A percentile compares a stretch with the other conserved stretches of the same genome.
phyloP scores from a whole-genome alignment of 2,888 invertebrate genomes.

The Gonocerus acuteangulatus region DNA sequence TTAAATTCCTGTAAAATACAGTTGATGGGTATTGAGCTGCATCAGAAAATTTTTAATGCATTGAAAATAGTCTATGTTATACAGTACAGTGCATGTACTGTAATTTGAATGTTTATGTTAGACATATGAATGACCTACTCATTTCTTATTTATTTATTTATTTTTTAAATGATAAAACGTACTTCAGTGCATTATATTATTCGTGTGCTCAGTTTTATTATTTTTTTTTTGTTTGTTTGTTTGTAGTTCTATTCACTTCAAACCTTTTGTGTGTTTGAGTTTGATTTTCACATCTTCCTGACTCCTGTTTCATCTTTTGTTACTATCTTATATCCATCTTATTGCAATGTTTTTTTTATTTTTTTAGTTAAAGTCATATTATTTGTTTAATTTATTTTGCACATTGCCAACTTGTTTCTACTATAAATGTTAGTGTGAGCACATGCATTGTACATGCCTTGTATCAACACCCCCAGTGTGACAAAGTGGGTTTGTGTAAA shows the following conservation, averaged over 20 bases:
- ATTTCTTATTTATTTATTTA: neutral
- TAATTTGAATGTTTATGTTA: neutral
- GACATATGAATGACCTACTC: neutral
- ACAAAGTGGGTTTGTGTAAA: too few species aligned
- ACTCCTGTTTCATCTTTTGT: neutral
- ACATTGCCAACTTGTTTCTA: neutral
- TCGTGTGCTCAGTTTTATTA: too few species aligned
- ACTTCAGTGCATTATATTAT: neutral
- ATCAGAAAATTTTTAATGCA: conserved; percentile 5
- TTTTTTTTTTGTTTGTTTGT: too few species aligned
- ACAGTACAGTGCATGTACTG: conserved; percentile 5
- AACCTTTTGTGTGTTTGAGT: neutral
- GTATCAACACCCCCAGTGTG: too few species aligned
- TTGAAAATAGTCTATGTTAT: neutral
- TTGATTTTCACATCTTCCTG: neutral
- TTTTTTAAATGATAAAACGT: neutral
- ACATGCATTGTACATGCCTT: too few species aligned
- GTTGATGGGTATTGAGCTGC: neutral
- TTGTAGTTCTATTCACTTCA: neutral
- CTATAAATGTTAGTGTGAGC: neutral
- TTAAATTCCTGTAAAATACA: neutral
- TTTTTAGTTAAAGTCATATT: too few species aligned
- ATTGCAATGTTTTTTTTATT: neutral
- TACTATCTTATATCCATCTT: neutral
- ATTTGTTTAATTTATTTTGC: too few species aligned